A percentile compares a stretch with the other conserved stretches of the same genome.
Conservation (phyloP, 2,113 vertebrate species). For the Indri indri region DNA sequence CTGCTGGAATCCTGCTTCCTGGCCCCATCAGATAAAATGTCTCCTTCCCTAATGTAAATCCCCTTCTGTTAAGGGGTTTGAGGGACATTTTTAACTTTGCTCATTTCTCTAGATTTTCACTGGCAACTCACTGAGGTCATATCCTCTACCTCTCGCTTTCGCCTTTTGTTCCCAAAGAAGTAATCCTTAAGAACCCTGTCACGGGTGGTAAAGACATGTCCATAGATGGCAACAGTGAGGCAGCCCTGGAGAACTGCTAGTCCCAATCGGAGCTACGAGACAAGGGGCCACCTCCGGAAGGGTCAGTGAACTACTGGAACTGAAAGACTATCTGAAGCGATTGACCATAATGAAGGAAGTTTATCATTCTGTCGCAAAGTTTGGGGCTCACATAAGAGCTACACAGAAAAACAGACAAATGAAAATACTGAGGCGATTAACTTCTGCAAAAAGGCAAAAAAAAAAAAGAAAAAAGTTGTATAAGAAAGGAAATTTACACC, state of each 20-base stretch:
- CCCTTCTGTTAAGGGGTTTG: neutral
- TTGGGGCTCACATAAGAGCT: neutral
- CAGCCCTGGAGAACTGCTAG: neutral
- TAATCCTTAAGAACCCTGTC: neutral
- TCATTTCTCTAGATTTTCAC: neutral
- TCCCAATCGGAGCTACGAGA: neutral
- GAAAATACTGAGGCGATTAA: neutral
- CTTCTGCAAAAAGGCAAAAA: neutral
- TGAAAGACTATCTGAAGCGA: neutral
- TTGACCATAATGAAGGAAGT: neutral
- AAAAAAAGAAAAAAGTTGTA: neutral
- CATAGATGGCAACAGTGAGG: neutral
- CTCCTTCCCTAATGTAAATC: neutral
- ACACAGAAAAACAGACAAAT: neutral
- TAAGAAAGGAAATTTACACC: neutral
- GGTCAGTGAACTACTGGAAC: neutral
- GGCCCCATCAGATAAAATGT: neutral
- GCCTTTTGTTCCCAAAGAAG: neutral
- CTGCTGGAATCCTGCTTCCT: neutral
- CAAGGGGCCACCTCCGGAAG: neutral
- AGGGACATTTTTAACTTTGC: neutral
- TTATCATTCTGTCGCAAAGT: neutral
- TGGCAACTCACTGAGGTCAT: neutral
- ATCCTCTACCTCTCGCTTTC: neutral
- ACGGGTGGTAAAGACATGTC: neutral